A percentile compares a stretch with the other conserved stretches of the same genome.
Evolutionary conservation across 2,797 vertebrate species (phyloP).

Genomic region (Oryzias sinensis): DNA sequence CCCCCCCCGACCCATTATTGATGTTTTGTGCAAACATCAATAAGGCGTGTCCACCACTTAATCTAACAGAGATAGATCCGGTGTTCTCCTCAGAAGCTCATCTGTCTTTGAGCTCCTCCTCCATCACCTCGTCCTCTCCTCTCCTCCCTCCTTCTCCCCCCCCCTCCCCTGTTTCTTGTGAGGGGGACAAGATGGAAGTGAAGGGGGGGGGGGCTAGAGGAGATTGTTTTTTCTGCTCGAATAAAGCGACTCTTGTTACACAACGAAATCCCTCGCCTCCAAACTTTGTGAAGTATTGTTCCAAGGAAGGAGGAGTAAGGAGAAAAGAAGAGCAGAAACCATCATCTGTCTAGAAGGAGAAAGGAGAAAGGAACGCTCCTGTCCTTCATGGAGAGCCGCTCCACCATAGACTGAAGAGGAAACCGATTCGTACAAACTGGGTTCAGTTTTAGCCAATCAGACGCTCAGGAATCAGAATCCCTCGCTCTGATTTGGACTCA

Average conservation of each 20-base stretch:
- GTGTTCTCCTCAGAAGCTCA: slow-evolving; percentile 1
- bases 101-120: slow-evolving; percentile 11
- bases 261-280: slow-evolving; percentile 39
- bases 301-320: slow-evolving; percentile 9
- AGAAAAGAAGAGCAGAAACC: slow-evolving; percentile 1
- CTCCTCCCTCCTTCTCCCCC: slow-evolving; percentile 1
- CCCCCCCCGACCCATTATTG: not conserved
- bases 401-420: too few relatives aligned
- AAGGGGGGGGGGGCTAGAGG: slow-evolving; percentile 15
- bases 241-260: slow-evolving; percentile 45
- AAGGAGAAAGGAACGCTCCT: too few relatives aligned
- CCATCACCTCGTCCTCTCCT: slow-evolving; percentile 28
- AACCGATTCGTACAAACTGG: too few relatives aligned
- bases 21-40: slow-evolving; percentile 25
- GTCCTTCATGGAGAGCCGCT: too few relatives aligned
- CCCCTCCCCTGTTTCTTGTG: slow-evolving; percentile 11
- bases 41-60: slow-evolving; percentile 8
- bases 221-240: slow-evolving; percentile 50
- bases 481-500: too few relatives aligned
- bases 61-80: slow-evolving; percentile 22
- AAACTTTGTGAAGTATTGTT: slow-evolving; percentile 31
- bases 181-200: slow-evolving; percentile 33
- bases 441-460: too few relatives aligned
- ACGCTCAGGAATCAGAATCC: too few relatives aligned
- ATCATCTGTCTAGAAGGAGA: too few relatives aligned